These are phyloP conservation scores for Nipponacmea schrenckii DNA, from an alignment of 2,888 invertebrate genomes.

Conservation along the genomic window DNA sequence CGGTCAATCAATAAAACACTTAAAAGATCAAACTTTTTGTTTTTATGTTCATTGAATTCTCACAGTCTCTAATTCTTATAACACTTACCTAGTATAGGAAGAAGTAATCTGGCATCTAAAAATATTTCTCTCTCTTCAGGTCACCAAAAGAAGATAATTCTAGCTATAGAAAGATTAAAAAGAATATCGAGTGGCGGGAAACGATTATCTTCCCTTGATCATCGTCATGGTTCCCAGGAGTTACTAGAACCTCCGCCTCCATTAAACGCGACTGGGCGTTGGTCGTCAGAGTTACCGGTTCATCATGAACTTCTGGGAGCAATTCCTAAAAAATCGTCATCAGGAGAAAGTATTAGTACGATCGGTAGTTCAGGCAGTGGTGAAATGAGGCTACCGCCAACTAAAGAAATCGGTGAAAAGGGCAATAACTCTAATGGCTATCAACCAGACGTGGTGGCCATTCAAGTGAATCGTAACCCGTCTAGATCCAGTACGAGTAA, in stretches of 20 bases:
- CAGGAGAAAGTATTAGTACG: conserved; percentile 55
- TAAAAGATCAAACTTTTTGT: too few species aligned
- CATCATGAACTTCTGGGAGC: conserved; percentile 38
- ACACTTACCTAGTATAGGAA: too few species aligned
- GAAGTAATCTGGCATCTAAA: too few species aligned
- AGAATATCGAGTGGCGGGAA: conserved; percentile 72
- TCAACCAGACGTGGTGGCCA: conserved; percentile 68
- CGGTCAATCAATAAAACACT: too few species aligned
- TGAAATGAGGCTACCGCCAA: conserved; percentile 17
- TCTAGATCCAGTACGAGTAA: conserved; percentile 25
- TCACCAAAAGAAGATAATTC: conserved; percentile 96
- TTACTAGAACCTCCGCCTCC: conserved; percentile 54
- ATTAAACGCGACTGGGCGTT: conserved; percentile 40
- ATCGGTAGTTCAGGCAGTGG: conserved; percentile 45
- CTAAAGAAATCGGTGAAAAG: conserved; percentile 24
- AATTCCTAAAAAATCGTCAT: conserved; percentile 50
- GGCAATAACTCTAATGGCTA: conserved; percentile 36
- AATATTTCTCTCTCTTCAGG: conserved; percentile 74
- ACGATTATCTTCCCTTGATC: conserved; percentile 56
- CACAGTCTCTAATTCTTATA: too few species aligned
- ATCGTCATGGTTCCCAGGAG: conserved; percentile 44
- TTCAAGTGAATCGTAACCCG: conserved; percentile 56
- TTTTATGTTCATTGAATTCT: neutral
- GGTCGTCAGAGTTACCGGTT: conserved; percentile 53
- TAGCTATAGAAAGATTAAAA: conserved; percentile 96